Evolutionary conservation across 1,140 invertebrate species (phyloP), one percentile per base, ranked within the genome.

Genomic region (Microplitis mediator): DNA sequence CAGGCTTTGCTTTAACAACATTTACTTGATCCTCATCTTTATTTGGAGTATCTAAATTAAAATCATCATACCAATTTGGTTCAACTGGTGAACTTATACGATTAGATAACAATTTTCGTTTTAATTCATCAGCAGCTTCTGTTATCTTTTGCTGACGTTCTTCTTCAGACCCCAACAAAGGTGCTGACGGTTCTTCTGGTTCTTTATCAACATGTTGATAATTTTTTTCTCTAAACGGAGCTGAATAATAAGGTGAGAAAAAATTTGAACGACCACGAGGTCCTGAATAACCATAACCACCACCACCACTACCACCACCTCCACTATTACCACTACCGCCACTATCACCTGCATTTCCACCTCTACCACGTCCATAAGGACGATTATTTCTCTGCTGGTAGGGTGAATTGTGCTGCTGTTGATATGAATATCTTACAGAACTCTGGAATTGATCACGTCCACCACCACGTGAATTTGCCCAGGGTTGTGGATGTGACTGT

Each of bases 71-170:
- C 13, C 16, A 39, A 34, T 63, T 69, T 4, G 34, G 4, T 16
- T 51, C 71, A 9, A 73, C 70, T 4, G 60, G 54, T 5, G 32
- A 5, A 54, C 16, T 34, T 36, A 50, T 69, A 11, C 67, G 52
- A 4, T 71, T 56, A 0, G 58, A 11, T 11, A 74, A 72, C 5
- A 81, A 51, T 16, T 82, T 84, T 4, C 80, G 79, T 56, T 86
- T 87, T 2, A 87, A 73, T 56, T 81, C 83, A 50, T 85, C 83
- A 3, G 82, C 86, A 4, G 85, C 81, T 39, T 86, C 79, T 4
- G 78, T 81, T 71, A 87, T 85, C 34, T 82, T 86, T 36, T 80
- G 76, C 34, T 80, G 77, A 2, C 85, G 79, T 69, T 87, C 86
- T 36, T 87, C 86, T 36, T 87, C 84, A 0, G 84, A 85, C 3